These are phyloP conservation scores for Schizothorax lantsangensis DNA, from an alignment of 2,797 vertebrate species.

Conservation along the genomic window DNA sequence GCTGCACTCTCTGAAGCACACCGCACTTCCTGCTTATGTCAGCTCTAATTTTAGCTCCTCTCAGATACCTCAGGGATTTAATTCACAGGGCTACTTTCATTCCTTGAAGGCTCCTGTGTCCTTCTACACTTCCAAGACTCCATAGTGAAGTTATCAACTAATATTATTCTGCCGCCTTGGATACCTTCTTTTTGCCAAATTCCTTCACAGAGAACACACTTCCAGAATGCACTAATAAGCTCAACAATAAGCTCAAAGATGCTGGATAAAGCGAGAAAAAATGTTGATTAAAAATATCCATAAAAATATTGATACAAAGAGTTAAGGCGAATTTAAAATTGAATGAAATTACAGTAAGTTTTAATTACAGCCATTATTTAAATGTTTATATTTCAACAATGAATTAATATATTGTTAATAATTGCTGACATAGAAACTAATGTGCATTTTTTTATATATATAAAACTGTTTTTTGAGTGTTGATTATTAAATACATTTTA, in stretches of 20 bases:
- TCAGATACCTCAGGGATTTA: slow-evolving; percentile 26
- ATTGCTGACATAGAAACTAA: neutral
- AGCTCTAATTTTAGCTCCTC: slow-evolving; percentile 30
- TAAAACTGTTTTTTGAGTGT: neutral
- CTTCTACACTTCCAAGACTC: neutral
- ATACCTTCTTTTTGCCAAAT: neutral
- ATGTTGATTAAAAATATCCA: too few relatives aligned
- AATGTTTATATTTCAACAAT: neutral
- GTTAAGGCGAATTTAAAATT: neutral
- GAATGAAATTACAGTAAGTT: neutral
- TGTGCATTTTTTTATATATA: neutral
- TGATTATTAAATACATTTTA: neutral
- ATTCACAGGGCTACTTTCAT: slow-evolving; percentile 11
- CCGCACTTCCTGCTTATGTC: slow-evolving; percentile 5
- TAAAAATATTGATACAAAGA: neutral
- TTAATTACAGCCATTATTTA: neutral
- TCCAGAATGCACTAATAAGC: neutral
- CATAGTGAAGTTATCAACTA: neutral
- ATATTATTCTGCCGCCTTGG: neutral
- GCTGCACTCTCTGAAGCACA: neutral
- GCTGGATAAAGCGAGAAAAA: neutral
- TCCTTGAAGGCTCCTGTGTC: neutral
- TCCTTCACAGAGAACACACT: neutral
- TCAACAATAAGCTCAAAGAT: neutral
- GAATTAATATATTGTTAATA: neutral